Conservation (phyloP, 2,797 vertebrate genomes). For the Phataginus tetradactyla region DNA sequence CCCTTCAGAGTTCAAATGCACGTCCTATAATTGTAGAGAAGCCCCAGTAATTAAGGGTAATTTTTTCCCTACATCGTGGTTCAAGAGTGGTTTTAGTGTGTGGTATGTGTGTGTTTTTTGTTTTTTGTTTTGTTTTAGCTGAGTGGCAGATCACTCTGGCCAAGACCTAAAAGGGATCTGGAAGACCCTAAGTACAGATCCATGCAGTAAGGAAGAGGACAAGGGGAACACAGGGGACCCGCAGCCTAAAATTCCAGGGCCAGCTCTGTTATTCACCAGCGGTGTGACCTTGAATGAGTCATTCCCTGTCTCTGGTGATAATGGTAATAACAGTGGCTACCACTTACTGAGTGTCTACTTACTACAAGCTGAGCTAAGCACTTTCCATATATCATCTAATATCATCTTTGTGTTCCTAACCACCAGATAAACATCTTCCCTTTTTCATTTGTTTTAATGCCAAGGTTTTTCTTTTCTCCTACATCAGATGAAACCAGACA, state of each 20-base stretch:
- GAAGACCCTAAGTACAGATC: background rate
- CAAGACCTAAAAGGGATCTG: slow-evolving; percentile 28
- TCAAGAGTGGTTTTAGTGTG: slow-evolving; percentile 58
- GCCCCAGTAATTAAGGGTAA: slow-evolving; percentile 86
- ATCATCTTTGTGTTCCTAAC: background rate
- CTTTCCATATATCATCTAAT: background rate
- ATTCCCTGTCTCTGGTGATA: background rate
- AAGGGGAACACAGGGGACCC: background rate
- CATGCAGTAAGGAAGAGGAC: background rate
- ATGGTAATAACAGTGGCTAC: background rate
- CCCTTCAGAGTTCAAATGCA: slow-evolving; percentile 86
- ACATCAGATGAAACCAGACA: slow-evolving; percentile 1
- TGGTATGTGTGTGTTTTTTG: background rate
- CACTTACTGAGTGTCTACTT: background rate
- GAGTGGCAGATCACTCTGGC: slow-evolving; percentile 65
- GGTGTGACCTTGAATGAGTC: background rate
- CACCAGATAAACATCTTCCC: background rate
- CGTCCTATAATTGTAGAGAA: slow-evolving; percentile 85
- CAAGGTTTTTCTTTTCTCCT: background rate
- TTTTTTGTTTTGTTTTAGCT: background rate
- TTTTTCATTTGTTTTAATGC: background rate
- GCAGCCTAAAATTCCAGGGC: background rate
- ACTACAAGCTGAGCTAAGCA: background rate
- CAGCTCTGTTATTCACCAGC: background rate
- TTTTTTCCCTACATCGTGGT: slow-evolving; percentile 77